Evolutionary conservation across 2,888 invertebrate genomes (phyloP), one percentile per base, ranked within the genome.

Genomic region (Elysia crispata): DNA sequence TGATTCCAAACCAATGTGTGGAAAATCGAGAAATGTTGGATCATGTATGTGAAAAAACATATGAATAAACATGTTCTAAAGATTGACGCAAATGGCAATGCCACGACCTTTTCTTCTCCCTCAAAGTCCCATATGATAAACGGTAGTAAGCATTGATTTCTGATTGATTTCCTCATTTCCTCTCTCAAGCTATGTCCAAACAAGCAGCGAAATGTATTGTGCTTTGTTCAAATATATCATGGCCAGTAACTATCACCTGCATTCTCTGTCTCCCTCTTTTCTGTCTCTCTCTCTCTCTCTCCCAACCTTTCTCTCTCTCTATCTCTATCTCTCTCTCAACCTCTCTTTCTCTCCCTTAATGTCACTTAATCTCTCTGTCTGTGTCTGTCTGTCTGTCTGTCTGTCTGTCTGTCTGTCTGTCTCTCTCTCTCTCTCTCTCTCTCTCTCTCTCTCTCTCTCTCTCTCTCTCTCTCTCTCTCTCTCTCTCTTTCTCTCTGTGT

Each of bases 331-430:
- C 50, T 41, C 41, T 41, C 41, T 41, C 41, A 6, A 3, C 25
- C 67, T 67, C 67, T 67, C 67, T 67, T 25, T 67, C 25, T 67
- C 67, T 67, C 67, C 25, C 67, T 67, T 25, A 15, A 8, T 67
- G 13, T 67, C 67, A 15, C 67, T 67, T 28, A 15, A 8, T 67
- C 67, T 67, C 67, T 67, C 67, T 67, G 23, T 67, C 67, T 67
- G 13, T 67, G 13, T 67, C 67, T 67, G 13, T 67, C 25, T 67
- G 13, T 67, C 67, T 67, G 13, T 13, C 67, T 67, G 13, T 67
- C 67, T 67, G 13, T 41, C 41, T 41, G 5, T 41, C 41, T 41
- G 5, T 41, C 41, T 41, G 5, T 41, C 33, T 18, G 6, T 31
- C 33, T 62, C 64, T 28, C 64, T 41, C 31, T 64, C 76, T 33